Conservation (phyloP, 2,797 vertebrate species). For the Silurus lanzhouensis region DNA sequence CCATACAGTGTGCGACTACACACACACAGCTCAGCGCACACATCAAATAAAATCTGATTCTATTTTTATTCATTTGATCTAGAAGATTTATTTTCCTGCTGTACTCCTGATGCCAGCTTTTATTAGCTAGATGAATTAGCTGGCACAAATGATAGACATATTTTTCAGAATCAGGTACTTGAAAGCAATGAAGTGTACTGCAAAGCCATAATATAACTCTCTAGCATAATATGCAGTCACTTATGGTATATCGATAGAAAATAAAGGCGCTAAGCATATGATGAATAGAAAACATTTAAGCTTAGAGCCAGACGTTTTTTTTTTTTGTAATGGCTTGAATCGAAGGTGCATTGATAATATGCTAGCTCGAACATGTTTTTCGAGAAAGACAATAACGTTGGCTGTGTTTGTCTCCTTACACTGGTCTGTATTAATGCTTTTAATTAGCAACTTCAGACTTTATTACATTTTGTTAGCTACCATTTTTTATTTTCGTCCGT, state of each 20-base stretch:
- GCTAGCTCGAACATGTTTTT: not conserved
- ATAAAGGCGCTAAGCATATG: not conserved
- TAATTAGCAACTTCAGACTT: not conserved
- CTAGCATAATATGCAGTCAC: not conserved
- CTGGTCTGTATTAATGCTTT: not conserved
- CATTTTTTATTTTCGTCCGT: not conserved
- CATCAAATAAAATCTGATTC: not conserved
- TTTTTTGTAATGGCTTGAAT: not conserved
- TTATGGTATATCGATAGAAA: not conserved
- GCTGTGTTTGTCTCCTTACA: not conserved
- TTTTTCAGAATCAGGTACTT: not conserved
- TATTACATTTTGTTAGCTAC: not conserved
- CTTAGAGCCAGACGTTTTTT: not conserved
- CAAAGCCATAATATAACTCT: not conserved
- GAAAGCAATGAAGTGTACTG: not conserved
- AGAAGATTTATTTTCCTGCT: not conserved
- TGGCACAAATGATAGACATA: not conserved
- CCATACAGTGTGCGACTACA: no score
- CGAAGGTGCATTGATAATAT: not conserved
- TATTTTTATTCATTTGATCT: not conserved
- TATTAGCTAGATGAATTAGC: not conserved
- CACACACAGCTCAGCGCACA: not conserved
- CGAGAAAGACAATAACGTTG: not conserved
- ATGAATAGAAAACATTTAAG: not conserved
- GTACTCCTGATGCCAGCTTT: not conserved